Evolutionary conservation across 2,797 vertebrate species (phyloP).

Genomic region (Intellagama lesueurii): DNA sequence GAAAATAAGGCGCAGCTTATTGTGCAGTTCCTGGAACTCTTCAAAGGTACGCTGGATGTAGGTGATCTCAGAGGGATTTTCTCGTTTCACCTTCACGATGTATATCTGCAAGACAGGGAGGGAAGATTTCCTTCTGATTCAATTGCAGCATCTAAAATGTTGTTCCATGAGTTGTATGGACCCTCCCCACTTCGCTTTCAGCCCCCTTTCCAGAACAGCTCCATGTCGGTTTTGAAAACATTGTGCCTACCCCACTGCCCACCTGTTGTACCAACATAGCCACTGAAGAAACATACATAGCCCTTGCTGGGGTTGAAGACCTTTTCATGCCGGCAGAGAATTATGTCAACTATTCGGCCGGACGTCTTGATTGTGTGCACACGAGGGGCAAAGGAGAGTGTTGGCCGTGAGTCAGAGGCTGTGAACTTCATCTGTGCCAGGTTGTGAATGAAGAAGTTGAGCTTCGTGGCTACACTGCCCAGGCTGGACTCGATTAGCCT

Average conservation of each 20-base stretch:
- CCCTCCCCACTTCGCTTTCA: background rate
- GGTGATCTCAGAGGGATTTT: constrained; percentile 80
- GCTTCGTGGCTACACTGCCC: constrained; percentile 95
- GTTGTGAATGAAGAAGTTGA: constrained; percentile 99
- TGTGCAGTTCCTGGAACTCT: constrained; percentile 96
- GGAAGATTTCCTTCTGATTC: background rate
- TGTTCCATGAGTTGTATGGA: background rate
- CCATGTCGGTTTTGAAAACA: background rate
- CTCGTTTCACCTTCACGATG: constrained; percentile 91
- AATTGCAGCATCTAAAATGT: background rate
- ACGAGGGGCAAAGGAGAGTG: constrained; percentile 90
- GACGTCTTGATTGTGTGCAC: constrained; percentile 84
- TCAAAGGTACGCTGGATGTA: constrained; percentile 94
- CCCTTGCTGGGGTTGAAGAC: constrained; percentile 87
- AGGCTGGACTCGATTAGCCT: constrained; percentile 96
- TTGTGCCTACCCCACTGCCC: background rate
- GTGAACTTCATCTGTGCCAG: constrained; percentile 97
- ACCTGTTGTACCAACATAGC: background rate
- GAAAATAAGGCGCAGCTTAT: constrained; percentile 91
- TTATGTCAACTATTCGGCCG: constrained; percentile 86
- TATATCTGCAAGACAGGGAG: constrained; percentile 81
- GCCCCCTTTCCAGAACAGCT: background rate
- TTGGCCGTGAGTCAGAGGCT: constrained; percentile 85
- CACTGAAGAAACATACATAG: constrained; percentile 83
- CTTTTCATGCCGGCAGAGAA: constrained; percentile 88